These are phyloP conservation scores for Nebria brevicollis DNA, from an alignment of 2,888 invertebrate genomes.

Conservation along the genomic window DNA sequence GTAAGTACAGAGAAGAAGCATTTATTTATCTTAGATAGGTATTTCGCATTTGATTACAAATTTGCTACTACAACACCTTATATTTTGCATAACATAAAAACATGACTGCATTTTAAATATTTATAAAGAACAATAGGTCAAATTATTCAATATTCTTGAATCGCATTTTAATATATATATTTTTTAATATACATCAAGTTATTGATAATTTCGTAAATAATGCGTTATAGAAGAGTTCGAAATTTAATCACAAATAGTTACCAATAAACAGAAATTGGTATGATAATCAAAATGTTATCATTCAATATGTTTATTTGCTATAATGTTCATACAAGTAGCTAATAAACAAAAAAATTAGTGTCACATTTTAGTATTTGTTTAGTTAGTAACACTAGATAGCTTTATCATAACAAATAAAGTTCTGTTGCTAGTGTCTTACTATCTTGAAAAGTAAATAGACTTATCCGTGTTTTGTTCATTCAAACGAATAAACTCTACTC, in stretches of 20 bases:
- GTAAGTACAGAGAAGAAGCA: constrained; percentile 62
- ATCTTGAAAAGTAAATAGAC: background rate
- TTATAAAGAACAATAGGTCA: background rate
- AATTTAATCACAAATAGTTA: too few relatives aligned
- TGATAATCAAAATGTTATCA: too few relatives aligned
- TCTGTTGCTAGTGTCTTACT: background rate
- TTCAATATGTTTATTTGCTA: too few relatives aligned
- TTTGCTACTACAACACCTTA: background rate
- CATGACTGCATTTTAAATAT: background rate
- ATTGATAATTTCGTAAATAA: too few relatives aligned
- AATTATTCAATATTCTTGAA: too few relatives aligned
- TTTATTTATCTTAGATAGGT: too few relatives aligned
- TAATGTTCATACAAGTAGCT: background rate
- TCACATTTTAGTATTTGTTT: background rate
- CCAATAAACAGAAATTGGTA: too few relatives aligned
- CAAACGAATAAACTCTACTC: background rate
- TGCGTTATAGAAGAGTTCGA: too few relatives aligned
- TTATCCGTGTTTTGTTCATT: background rate
- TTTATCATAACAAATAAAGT: background rate
- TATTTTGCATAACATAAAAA: background rate
- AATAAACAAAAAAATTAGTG: background rate
- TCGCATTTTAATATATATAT: too few relatives aligned
- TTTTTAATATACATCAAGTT: too few relatives aligned
- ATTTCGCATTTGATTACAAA: background rate
- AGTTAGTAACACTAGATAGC: background rate